Conservation (phyloP, 2,113 vertebrate species). For the Tonatia bakeri region DNA sequence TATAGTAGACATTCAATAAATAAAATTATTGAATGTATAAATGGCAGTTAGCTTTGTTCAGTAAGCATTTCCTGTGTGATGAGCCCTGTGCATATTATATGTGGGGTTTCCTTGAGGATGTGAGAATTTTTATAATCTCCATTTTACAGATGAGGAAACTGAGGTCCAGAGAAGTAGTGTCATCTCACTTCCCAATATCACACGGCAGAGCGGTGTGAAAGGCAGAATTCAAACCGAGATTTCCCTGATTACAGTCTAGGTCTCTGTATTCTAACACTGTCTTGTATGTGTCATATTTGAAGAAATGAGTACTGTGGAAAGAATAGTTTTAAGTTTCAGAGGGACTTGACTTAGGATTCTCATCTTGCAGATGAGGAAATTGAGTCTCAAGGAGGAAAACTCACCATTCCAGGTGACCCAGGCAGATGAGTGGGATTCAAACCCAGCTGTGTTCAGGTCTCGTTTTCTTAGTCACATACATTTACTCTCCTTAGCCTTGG, state of each 20-base stretch:
- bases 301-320: not conserved
- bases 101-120: not conserved
- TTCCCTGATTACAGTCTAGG: not conserved
- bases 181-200: not conserved
- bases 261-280: not conserved
- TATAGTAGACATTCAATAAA: not conserved
- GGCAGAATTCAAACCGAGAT: not conserved
- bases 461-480: not conserved
- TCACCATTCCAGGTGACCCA: not conserved
- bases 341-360: not conserved
- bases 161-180: not conserved
- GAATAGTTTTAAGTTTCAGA: not conserved
- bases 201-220: slow-evolving; percentile 5
- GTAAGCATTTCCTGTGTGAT: not conserved
- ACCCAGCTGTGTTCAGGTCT: not conserved
- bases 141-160: slow-evolving; percentile 35
- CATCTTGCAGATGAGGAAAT: not conserved
- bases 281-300: not conserved
- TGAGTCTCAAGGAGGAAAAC: not conserved
- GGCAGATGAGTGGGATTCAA: slow-evolving; percentile 3
- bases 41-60: not conserved
- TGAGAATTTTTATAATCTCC: not conserved
- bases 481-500: not conserved
- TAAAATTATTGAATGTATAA: not conserved
- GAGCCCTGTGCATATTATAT: not conserved